Evolutionary conservation across 2,113 vertebrate genomes (phyloP), one percentile per base, ranked within the genome.

Genomic region (Tetraodon nigroviridis): DNA sequence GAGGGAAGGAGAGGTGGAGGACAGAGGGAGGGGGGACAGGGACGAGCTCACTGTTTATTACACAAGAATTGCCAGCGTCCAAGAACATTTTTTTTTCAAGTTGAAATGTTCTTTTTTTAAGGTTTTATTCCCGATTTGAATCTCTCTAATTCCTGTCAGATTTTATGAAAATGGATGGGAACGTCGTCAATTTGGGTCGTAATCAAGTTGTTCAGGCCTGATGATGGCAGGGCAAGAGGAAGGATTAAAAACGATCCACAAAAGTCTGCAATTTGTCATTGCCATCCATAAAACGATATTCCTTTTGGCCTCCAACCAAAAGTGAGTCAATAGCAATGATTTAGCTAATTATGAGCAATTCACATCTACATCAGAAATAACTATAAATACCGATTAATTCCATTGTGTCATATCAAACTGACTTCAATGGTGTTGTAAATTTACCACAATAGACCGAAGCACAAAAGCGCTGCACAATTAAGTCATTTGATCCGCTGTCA

Each of bases 1-100:
- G 82, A 80, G 78, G 79, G 80, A 87, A 84, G 84, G 86, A 84
- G 79, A 84, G 37, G 27, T 41, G 57, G 59, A 55, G 41, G 53
- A 24, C 18, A 29, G 19, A 52, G 3, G 7, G 40, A 48, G 47
- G 21, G 61, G 68, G 64, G 50, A 67, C 54, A 50, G 54, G 61
- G 64, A 70, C 51, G 71, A 73, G 72, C 59, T 72, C 1, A 10
- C 61, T n/a, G 68, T 83, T 83, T 83, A 83, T 83, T 57, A 73
- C 70, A 27, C 46, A 64, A 59, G 53, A 69, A 59, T 76, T 56
- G 67, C 78, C 64, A 32, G 58, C 21, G 51, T 55, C 63, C 64
- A 51, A 45, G 64, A 75, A 68, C 70, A 51, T 71, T 72, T 71
- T 45, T 79, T 81, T 47, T 76, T 41, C 45, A 41, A 46, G 3